Evolutionary conservation across 2,888 invertebrate species (phyloP).

Genomic region (Cryptus viduatorius): DNA sequence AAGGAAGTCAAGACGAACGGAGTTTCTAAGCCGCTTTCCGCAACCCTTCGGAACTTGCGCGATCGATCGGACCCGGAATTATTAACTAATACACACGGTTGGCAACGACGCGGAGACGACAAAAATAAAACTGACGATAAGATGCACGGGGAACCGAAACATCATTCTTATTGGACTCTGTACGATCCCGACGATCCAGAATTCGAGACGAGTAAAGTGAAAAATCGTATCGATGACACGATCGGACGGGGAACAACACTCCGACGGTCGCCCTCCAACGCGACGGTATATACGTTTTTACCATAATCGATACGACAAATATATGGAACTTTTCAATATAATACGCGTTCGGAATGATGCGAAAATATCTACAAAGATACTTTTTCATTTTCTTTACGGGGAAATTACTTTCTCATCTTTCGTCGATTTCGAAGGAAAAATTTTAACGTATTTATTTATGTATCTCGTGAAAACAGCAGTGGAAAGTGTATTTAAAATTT

Average conservation of each 20-base stretch:
- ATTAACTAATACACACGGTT: not conserved
- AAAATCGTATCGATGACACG: conserved; percentile 49
- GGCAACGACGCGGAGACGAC: conserved; percentile 20
- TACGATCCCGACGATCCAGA: conserved; percentile 18
- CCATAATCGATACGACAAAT: not conserved
- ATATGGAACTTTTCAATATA: not conserved
- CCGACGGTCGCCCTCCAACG: too few relatives aligned
- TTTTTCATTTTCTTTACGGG: too few relatives aligned
- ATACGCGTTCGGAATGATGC: not conserved
- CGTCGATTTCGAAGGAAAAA: too few relatives aligned
- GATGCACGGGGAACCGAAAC: conserved; percentile 30
- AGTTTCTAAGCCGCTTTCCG: not conserved
- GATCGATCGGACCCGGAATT: not conserved
- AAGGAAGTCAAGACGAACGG: not conserved
- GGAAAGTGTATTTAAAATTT: conserved; percentile 6
- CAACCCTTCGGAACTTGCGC: not conserved
- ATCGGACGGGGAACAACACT: conserved; percentile 57
- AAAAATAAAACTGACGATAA: conserved; percentile 27
- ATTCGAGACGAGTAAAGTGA: conserved; percentile 36
- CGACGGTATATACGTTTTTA: not conserved
- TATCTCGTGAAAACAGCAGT: conserved; percentile 1
- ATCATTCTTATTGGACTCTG: not conserved
- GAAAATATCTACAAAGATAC: not conserved
- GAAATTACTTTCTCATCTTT: too few relatives aligned
- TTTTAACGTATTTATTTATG: too few relatives aligned